Evolutionary conservation across 2,888 invertebrate species (phyloP).

Genomic region (Andrena praecox): DNA sequence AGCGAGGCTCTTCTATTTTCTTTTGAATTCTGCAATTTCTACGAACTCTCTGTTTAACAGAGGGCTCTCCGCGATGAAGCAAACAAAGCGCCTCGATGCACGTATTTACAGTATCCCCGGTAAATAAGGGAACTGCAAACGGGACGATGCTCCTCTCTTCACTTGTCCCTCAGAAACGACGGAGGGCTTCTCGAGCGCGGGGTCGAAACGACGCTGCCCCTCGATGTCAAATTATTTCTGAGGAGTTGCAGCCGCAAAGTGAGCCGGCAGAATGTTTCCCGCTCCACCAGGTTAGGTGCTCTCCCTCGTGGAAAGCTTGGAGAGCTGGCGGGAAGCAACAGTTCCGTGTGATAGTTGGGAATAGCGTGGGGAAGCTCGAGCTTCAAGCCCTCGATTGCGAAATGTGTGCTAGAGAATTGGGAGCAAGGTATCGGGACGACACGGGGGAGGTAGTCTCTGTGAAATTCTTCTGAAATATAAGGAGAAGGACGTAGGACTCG

Average conservation of each 20-base stretch:
- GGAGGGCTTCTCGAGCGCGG: neutral
- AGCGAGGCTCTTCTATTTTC: too few species aligned
- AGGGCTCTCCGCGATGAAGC: neutral
- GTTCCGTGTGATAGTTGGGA: too few species aligned
- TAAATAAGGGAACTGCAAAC: slow-evolving; percentile 4
- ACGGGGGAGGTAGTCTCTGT: too few species aligned
- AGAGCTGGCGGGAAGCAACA: neutral
- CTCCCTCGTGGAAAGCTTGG: neutral
- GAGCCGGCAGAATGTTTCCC: slow-evolving; percentile 2
- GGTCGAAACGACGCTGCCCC: neutral
- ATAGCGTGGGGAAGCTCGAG: too few species aligned
- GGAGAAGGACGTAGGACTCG: neutral
- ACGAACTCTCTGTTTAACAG: too few species aligned
- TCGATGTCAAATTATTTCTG: slow-evolving; percentile 20
- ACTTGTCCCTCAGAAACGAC: neutral
- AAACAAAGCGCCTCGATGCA: slow-evolving; percentile 1
- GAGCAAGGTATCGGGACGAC: too few species aligned
- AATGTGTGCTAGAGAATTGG: too few species aligned
- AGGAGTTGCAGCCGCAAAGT: neutral
- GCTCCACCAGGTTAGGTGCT: neutral
- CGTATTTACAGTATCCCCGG: slow-evolving; percentile 23
- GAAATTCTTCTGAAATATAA: too few species aligned
- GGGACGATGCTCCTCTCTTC: neutral
- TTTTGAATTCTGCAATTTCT: too few species aligned
- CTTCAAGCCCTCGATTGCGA: too few species aligned